Conservation (phyloP, 1,140 invertebrate species). For the Tetramorium alpestre region DNA sequence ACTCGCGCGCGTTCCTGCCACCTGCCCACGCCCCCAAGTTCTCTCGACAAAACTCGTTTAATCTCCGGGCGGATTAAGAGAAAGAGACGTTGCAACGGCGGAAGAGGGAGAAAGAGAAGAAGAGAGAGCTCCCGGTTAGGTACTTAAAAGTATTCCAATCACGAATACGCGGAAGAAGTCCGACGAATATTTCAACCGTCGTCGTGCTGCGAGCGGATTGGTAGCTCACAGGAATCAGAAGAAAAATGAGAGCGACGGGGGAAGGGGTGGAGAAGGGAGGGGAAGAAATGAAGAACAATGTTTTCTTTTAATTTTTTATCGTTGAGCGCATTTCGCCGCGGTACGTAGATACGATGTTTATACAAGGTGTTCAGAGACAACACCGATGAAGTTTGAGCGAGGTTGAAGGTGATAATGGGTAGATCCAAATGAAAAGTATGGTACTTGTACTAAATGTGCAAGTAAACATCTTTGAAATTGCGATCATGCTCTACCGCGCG, state of each 20-base stretch:
- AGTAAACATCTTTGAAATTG: constrained; percentile 28
- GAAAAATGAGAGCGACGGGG: neutral
- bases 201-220: constrained; percentile 51
- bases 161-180: constrained; percentile 73
- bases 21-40: constrained; percentile 68
- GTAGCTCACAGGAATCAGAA: constrained; percentile 16
- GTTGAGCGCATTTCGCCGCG: constrained; percentile 10
- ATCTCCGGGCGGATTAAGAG: constrained; percentile 79
- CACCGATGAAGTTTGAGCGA: neutral
- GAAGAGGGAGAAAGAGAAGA: neutral
- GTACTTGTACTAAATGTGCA: constrained; percentile 7
- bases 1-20: neutral
- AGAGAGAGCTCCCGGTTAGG: constrained; percentile 65
- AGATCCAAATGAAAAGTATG: neutral
- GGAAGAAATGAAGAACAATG: constrained; percentile 54
- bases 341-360: constrained; percentile 41
- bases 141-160: constrained; percentile 80
- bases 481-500: neutral
- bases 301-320: constrained; percentile 60
- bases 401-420: constrained; percentile 19
- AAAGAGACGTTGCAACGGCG: constrained; percentile 66
- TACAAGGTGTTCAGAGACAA: constrained; percentile 43
- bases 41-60: constrained; percentile 79
- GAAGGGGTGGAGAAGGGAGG: neutral
- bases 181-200: constrained; percentile 71